Conservation (phyloP, 1,140 invertebrate species). For the Adelges cooleyi region DNA sequence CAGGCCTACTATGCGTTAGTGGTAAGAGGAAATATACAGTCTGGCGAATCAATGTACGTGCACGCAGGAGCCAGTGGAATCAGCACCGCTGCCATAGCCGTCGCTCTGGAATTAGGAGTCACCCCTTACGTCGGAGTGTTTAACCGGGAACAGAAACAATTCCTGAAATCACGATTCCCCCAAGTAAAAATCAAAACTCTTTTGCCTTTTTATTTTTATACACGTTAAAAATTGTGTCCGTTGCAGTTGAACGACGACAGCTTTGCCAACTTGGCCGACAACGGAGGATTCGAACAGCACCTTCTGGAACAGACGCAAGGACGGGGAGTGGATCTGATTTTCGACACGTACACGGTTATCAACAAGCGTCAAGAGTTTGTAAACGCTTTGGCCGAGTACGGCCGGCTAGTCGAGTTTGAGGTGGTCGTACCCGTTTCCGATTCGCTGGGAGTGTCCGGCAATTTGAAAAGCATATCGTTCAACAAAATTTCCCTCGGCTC, state of each 20-base stretch:
- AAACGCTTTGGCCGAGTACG: conserved; percentile 1
- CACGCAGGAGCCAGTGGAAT: conserved; percentile 18
- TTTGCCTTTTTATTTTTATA: too few species aligned
- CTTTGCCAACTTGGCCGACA: conserved; percentile 9
- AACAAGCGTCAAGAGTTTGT: conserved; percentile 16
- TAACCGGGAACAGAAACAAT: conserved; percentile 2
- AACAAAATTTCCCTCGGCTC: conserved; percentile 5
- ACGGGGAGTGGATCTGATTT: conserved; percentile 22
- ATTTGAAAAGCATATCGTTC: conserved; percentile 1
- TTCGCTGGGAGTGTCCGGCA: conserved; percentile 3
- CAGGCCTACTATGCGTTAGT: conserved; percentile 27
- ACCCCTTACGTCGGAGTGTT: conserved; percentile 16
- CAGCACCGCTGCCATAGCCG: background rate
- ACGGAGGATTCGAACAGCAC: conserved; percentile 15
- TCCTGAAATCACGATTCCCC: conserved; percentile 1
- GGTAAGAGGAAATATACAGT: conserved; percentile 10
- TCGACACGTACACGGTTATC: conserved; percentile 3
- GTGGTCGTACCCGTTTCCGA: background rate
- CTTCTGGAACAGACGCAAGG: conserved; percentile 12
- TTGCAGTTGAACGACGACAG: conserved; percentile 8
- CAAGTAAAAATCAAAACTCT: conserved; percentile 1
- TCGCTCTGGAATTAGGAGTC: background rate
- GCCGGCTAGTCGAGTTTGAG: background rate
- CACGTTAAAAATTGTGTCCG: too few species aligned
- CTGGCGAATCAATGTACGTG: conserved; percentile 13